Evolutionary conservation across 2,797 vertebrate genomes (phyloP).

Genomic region (Tangara arthus): DNA sequence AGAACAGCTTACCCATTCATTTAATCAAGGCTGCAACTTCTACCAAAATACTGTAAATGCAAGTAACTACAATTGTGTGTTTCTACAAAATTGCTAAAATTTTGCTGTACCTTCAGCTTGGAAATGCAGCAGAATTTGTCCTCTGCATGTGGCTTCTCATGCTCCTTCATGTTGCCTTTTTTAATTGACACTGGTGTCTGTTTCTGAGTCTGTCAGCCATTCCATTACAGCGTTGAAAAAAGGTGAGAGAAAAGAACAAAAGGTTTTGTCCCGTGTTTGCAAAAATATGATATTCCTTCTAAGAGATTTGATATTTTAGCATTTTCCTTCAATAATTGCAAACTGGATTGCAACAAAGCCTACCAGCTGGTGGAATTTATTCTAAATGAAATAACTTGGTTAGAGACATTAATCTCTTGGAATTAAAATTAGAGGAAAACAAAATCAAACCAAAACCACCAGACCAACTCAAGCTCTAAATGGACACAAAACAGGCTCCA

Average conservation of each 20-base stretch:
- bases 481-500: background rate
- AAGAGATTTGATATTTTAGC: background rate
- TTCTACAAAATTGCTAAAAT: background rate
- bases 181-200: background rate
- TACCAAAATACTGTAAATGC: background rate
- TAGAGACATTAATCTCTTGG: background rate
- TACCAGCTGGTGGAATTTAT: background rate
- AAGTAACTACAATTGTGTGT: background rate
- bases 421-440: background rate
- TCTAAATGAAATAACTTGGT: background rate
- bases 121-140: conserved; percentile 45
- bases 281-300: background rate
- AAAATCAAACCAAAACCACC: background rate
- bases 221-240: background rate
- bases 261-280: background rate
- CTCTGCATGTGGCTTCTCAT: background rate
- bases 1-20: background rate
- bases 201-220: background rate
- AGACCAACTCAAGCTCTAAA: background rate
- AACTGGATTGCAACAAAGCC: background rate
- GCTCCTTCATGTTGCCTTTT: conserved; percentile 24
- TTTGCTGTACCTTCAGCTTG: conserved; percentile 46
- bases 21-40: background rate
- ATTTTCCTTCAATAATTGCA: background rate
- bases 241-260: background rate